Evolutionary conservation across 2,888 invertebrate genomes (phyloP).

Genomic region (Leucophora obtusa): DNA sequence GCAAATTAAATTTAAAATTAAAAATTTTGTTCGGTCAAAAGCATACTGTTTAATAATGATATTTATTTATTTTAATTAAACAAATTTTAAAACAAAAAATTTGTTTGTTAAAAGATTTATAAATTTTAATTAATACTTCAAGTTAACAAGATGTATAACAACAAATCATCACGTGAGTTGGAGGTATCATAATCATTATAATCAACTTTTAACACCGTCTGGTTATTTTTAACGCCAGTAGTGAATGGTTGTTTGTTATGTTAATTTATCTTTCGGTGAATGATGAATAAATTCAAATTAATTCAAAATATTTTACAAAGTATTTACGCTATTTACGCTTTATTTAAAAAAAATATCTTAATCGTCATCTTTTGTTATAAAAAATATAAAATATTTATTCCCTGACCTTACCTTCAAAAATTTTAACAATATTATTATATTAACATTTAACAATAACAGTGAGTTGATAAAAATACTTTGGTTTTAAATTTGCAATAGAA

Average conservation of each 20-base stretch:
- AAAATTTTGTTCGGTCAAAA: background rate
- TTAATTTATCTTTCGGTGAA: conserved; percentile 26
- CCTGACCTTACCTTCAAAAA: conserved; percentile 52
- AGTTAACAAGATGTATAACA: conserved; percentile 18
- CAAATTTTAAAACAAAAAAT: background rate
- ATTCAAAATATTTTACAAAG: conserved; percentile 15
- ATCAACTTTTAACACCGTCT: conserved; percentile 24
- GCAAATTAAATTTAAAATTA: background rate
- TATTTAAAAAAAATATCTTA: conserved; percentile 18
- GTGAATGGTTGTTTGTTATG: conserved; percentile 33
- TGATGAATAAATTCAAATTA: conserved; percentile 36
- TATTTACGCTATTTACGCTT: conserved; percentile 15
- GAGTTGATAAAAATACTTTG: background rate
- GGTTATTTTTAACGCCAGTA: conserved; percentile 5
- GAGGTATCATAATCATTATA: conserved; percentile 1
- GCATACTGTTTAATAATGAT: conserved; percentile 1
- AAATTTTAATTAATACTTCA: background rate
- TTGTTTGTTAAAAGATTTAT: background rate
- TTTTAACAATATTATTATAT: conserved; percentile 29
- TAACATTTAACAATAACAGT: conserved; percentile 2
- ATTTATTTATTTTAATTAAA: conserved; percentile 22
- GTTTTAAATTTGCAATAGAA: conserved; percentile 15
- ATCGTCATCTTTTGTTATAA: conserved; percentile 33
- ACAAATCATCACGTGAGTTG: conserved; percentile 43
- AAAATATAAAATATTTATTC: conserved; percentile 26